These are phyloP conservation scores for Epizoanthus scotinus DNA, from an alignment of 92 coral and sea anemone species.

Conservation along the genomic window DNA sequence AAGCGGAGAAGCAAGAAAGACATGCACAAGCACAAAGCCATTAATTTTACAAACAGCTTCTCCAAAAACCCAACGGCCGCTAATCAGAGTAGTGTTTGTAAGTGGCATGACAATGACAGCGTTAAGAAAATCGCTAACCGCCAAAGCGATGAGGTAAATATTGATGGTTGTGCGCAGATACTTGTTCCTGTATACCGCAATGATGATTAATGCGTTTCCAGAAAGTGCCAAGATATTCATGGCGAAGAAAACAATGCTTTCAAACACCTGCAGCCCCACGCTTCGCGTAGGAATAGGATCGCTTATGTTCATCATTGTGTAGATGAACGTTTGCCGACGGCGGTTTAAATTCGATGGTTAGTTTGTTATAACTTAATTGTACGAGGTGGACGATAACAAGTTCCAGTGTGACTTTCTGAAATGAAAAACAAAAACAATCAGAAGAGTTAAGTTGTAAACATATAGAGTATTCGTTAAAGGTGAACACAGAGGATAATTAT, in stretches of 20 bases:
- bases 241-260: conserved; percentile 1
- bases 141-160: conserved; percentile 42
- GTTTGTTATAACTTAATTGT: too few species aligned
- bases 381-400: too few species aligned
- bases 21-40: conserved; percentile 29
- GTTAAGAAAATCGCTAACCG: conserved; percentile 35
- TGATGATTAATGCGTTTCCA: conserved; percentile 30
- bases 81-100: conserved; percentile 13
- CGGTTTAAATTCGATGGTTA: too few species aligned
- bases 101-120: conserved; percentile 44
- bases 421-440: too few species aligned
- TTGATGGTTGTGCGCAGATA: conserved; percentile 39
- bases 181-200: conserved; percentile 25
- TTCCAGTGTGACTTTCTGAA: too few species aligned
- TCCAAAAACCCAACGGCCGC: conserved; percentile 43
- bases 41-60: conserved; percentile 31
- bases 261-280: conserved; percentile 17
- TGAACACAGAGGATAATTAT: too few species aligned
- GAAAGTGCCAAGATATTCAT: conserved; percentile 23
- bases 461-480: too few species aligned
- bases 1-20: conserved; percentile 41
- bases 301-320: background rate
- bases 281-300: conserved; percentile 37
- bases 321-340: background rate
- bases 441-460: too few species aligned